Evolutionary conservation across 1,140 invertebrate species (phyloP), one percentile per base, ranked within the genome.

Genomic region (Alviniconcha marisindica): DNA sequence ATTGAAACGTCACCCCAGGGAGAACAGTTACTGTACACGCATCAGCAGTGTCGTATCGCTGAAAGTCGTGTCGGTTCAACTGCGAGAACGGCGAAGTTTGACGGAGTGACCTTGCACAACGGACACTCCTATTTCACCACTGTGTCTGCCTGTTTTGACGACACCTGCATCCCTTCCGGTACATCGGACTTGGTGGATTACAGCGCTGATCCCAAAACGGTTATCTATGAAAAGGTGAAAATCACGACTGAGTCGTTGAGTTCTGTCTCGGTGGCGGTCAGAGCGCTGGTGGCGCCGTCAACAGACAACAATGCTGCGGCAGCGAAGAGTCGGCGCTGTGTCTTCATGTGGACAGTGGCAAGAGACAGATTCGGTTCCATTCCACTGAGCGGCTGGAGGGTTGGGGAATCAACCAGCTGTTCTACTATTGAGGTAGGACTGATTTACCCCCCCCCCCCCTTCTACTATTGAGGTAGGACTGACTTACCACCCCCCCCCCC

Each of bases 281-380:
- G 44, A 4, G 73, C 73, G n/a, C 21, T 38, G 18, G 42, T 44
- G 7, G 24, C 28, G 7, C 60, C 21, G 10, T n/a, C 28, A n/a
- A 5, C 60, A 31, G 24, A 18, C 44, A 18, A 5, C 44, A 14
- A 36, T 42, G 4, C 73, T 38, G 10, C 60, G 60, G 7, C 60
- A 31, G 4, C 24, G 21, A 24, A 24, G 12, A 40, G 40, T 42
- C 12, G 31, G 24, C 36, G 12, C 38, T 76, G 40, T 76, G 73
- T 76, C 3, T 76, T 76, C 40, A 40, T n/a, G 38, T 76, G 73
- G 73, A 42, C 42, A 18, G 40, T 76, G n/a, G 73, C 73, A n/a
- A 76, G 73, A 44, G 73, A 76, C n/a, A 33, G 12, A n/a, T 44
- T 14, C 24, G 40, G 73, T 18, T 44, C 38, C 10, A 76, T n/a